Base-by-base conservation (phyloP, 2,113 vertebrate genomes). In the Saguinus imperator region DNA sequence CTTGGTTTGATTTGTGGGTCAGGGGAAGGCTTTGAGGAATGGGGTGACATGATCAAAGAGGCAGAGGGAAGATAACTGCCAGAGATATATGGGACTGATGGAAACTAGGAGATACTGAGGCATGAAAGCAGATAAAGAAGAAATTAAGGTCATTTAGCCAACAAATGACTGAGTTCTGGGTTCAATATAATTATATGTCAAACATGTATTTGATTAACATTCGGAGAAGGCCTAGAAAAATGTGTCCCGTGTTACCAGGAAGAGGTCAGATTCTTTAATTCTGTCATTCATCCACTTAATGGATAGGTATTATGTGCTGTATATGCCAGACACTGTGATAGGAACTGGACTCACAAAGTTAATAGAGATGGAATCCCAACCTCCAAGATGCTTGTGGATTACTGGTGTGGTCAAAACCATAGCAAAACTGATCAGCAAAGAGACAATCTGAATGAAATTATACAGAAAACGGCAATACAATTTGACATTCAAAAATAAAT, bases 21-120 rank as follows among this genome's bases (percentile, higher is more conserved):
- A 55, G 29, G 52, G 80, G 87, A 95, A 21, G n/a, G 64, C 73
- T 96, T 93, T 96, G 91, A 96, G 95, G 82, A 96, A 94, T 89
- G 70, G n/a, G 16, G 48, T 82, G 73, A 95, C 90, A 87, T 58
- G 57, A 88, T 94, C 50, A 4, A 66, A 52, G 83, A 70, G 52
- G 58, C 77, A 82, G 37, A 70, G 23, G 14, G 72, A 18, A 93
- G 85, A 80, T 87, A 91, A 91, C 43, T 95, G 91, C 91, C 93
- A 94, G 95, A 96, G 83, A 97, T 61, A 35, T 58, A 96, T 87
- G 83, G 23, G 35, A 50, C 43, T 86, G 83, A 96, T 80, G 73
- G 70, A 52, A 94, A 79, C 61, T 76, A 35, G 55, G 61, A 89
- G 86, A 97, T 96, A 87, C 75, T 50, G 68, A 95, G 82, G 48